Evolutionary conservation across 2,888 invertebrate genomes (phyloP).

Genomic region (Stenodera caucasica): DNA sequence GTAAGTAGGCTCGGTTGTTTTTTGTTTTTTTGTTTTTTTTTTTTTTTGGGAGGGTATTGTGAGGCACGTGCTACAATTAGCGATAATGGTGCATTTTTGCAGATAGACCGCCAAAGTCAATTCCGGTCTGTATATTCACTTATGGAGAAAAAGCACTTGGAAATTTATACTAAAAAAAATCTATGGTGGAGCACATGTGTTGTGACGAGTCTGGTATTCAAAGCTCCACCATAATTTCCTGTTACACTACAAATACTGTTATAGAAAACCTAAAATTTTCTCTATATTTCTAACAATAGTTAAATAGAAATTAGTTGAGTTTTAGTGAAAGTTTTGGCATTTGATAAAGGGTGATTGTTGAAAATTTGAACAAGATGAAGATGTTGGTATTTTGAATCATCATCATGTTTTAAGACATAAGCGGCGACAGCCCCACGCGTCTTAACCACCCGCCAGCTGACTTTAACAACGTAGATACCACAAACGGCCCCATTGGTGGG

Average conservation of each 20-base stretch:
- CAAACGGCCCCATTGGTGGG: slow-evolving; percentile 49
- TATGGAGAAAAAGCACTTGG: slow-evolving; percentile 9
- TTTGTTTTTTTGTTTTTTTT: not conserved
- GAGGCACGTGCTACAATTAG: not conserved
- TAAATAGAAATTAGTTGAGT: too few relatives aligned
- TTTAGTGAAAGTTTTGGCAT: not conserved
- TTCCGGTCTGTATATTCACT: slow-evolving; percentile 10
- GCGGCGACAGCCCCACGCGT: slow-evolving; percentile 45
- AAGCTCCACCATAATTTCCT: slow-evolving; percentile 27
- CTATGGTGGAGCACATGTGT: slow-evolving; percentile 19
- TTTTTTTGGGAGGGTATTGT: not conserved
- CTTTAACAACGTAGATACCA: slow-evolving; percentile 52
- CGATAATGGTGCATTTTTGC: not conserved
- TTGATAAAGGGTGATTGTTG: not conserved
- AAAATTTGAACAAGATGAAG: too few relatives aligned
- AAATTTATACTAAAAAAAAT: slow-evolving; percentile 17
- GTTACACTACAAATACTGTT: too few relatives aligned
- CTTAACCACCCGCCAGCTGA: slow-evolving; percentile 52
- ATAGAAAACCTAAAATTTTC: too few relatives aligned
- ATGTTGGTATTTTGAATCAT: too few relatives aligned
- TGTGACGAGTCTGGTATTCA: slow-evolving; percentile 25
- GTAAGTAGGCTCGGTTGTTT: too few relatives aligned
- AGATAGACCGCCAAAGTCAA: not conserved
- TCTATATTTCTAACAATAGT: too few relatives aligned
- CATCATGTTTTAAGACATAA: not conserved